A percentile compares a stretch with the other conserved stretches of the same genome.
phyloP scores from a whole-genome alignment of 2,888 invertebrate species.

The Zaprionus lineosus region DNA sequence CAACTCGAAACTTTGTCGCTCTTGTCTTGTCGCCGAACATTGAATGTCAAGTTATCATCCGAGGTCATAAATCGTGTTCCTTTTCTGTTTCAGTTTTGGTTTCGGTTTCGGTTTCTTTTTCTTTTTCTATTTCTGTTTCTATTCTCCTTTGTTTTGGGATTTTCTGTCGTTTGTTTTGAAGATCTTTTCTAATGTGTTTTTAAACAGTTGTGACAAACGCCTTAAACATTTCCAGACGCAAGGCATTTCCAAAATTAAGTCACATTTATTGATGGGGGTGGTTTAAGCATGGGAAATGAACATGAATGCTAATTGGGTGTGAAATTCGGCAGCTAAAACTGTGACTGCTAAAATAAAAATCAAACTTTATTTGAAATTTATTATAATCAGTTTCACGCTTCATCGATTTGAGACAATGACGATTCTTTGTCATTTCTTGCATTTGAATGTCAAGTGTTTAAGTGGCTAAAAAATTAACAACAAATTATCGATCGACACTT shows the following conservation, averaged over 20 bases:
- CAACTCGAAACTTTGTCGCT: constrained; percentile 55
- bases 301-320: constrained; percentile 40
- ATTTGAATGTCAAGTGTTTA: too few relatives aligned
- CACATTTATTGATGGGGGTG: constrained; percentile 11
- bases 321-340: constrained; percentile 16
- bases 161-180: constrained; percentile 10
- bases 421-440: too few relatives aligned
- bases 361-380: neutral
- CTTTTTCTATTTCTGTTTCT: neutral
- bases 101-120: constrained; percentile 10
- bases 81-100: too few relatives aligned
- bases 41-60: constrained; percentile 68
- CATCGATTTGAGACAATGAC: too few relatives aligned
- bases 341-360: neutral
- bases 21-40: constrained; percentile 39
- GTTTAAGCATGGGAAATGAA: constrained; percentile 17
- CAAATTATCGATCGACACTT: too few relatives aligned
- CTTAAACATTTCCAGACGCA: constrained; percentile 31
- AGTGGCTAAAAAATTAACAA: too few relatives aligned
- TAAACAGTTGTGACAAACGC: constrained; percentile 71
- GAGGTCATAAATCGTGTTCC: constrained; percentile 63
- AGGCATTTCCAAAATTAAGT: constrained; percentile 38
- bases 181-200: constrained; percentile 61
- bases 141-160: neutral
- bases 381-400: too few relatives aligned